Conservation (phyloP, 2,113 vertebrate species). For the Ascaphus truei region DNA sequence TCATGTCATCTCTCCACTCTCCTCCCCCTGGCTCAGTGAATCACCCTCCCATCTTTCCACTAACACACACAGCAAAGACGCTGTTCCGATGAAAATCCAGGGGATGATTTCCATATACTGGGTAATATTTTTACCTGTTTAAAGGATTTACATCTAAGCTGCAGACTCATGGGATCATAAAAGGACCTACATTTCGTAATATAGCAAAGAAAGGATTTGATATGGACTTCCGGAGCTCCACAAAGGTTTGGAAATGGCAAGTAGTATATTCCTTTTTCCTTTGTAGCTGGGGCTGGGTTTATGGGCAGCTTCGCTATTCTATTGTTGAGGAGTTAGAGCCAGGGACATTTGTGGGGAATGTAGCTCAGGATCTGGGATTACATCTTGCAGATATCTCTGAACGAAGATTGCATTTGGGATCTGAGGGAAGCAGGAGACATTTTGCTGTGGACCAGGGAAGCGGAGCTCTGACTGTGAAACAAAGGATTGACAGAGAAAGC, state of each 20-base stretch:
- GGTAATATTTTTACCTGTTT: no score
- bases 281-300: conserved; percentile 23
- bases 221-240: conserved; percentile 58
- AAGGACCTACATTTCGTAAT: neutral
- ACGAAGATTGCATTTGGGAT: conserved; percentile 76
- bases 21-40: conserved; percentile 20
- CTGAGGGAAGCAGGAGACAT: conserved; percentile 73
- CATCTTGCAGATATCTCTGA: conserved; percentile 67
- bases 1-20: neutral
- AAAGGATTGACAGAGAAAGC: conserved; percentile 64
- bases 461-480: conserved; percentile 52
- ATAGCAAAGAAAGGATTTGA: conserved; percentile 23
- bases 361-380: conserved; percentile 76
- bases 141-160: neutral
- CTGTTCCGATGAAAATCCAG: no score
- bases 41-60: conserved; percentile 44
- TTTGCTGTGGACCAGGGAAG: conserved; percentile 61
- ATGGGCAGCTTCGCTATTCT: conserved; percentile 53
- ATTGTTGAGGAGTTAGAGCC: conserved; percentile 70
- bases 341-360: conserved; percentile 68
- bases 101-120: no score
- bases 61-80: conserved; percentile 6
- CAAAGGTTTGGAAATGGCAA: conserved; percentile 42
- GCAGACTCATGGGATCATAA: conserved; percentile 1
- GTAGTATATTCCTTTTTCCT: conserved; percentile 21